These are phyloP conservation scores for Plebejus argus DNA, from an alignment of 2,888 invertebrate species.

Conservation along the genomic window DNA sequence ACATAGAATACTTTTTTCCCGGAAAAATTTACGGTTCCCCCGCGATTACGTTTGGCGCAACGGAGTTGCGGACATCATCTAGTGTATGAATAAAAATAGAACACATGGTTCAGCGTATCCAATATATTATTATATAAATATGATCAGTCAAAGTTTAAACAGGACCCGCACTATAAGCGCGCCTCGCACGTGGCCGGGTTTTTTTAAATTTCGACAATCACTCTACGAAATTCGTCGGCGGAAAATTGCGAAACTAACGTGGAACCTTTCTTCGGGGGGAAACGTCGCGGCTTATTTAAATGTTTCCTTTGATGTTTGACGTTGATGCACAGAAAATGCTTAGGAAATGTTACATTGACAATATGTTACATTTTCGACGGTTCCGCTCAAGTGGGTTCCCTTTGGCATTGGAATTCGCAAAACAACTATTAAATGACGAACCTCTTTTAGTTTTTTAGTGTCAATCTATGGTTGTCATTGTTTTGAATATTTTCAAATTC, in stretches of 20 bases:
- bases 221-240: conserved; percentile 15
- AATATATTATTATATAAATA: background rate
- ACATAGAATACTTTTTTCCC: no score
- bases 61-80: no score
- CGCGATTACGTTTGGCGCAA: no score
- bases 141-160: background rate
- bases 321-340: background rate
- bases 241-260: conserved; percentile 22
- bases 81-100: no score
- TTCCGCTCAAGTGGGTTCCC: background rate
- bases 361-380: background rate
- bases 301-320: conserved; percentile 24
- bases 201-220: conserved; percentile 18
- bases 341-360: conserved; percentile 7
- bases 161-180: background rate
- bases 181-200: background rate
- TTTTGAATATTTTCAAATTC: background rate
- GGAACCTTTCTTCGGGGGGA: conserved; percentile 9
- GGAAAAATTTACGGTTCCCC: no score
- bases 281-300: conserved; percentile 19
- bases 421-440: background rate
- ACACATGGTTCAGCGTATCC: no score
- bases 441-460: no score
- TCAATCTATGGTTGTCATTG: background rate
- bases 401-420: background rate